Conservation (phyloP, 23 tunicate species). For the Phallusia fumigata region DNA sequence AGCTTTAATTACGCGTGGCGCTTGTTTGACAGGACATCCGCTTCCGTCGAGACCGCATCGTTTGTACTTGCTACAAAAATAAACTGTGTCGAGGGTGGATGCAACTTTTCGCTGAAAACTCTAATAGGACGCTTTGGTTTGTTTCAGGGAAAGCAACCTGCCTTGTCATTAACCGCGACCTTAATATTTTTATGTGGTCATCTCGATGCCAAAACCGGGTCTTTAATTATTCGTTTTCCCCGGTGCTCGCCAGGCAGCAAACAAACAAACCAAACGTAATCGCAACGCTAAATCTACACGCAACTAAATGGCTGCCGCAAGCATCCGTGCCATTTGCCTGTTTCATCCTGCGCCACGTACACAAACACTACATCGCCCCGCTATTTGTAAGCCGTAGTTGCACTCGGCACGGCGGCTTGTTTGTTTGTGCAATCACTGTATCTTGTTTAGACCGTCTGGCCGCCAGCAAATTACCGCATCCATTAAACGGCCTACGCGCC, state of each 20-base stretch:
- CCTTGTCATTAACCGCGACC: no score
- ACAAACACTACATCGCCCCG: slow-evolving; percentile 3
- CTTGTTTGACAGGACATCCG: no score
- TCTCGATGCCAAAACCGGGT: no score
- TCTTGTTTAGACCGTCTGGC: not conserved
- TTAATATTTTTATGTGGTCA: no score
- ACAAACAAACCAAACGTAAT: not conserved
- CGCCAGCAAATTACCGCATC: slow-evolving; percentile 1
- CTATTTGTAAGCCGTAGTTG: not conserved
- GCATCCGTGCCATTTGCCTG: not conserved
- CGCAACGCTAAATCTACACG: not conserved
- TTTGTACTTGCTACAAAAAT: no score
- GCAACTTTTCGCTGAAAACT: no score
- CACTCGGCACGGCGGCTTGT: not conserved
- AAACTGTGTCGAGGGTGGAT: no score
- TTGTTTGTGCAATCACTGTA: slow-evolving; percentile 5
- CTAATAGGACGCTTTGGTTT: no score
- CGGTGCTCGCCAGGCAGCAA: not conserved
- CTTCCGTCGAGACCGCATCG: no score
- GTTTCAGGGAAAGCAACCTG: no score
- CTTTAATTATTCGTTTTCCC: no score
- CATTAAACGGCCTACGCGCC: not conserved
- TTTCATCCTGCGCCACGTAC: not conserved
- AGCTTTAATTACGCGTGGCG: no score
- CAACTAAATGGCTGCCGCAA: not conserved